phyloP scores from a whole-genome alignment of 2,113 vertebrate genomes.

The Lanius ludovicianus region DNA sequence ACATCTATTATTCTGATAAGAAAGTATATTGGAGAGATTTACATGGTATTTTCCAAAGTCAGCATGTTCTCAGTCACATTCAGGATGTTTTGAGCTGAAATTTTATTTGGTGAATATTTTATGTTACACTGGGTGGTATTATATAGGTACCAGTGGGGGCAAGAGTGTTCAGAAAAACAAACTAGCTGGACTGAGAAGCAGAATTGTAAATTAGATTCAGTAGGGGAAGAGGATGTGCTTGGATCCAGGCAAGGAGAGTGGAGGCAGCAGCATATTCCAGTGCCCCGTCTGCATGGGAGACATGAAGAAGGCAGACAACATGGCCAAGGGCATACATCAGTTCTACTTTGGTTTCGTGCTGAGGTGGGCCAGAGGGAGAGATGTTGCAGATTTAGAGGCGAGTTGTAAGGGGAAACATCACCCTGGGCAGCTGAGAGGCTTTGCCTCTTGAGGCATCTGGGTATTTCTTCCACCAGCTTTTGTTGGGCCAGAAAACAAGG shows the following conservation, averaged over 20 bases:
- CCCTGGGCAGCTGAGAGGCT: background rate
- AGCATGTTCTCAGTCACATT: background rate
- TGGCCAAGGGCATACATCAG: background rate
- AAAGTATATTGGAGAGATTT: background rate
- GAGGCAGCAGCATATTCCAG: background rate
- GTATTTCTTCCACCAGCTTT: background rate
- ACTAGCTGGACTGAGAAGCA: background rate
- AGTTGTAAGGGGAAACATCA: background rate
- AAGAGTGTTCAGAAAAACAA: background rate
- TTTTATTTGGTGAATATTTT: background rate
- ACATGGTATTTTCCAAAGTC: constrained; percentile 11
- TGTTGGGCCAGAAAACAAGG: background rate
- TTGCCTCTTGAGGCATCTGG: background rate
- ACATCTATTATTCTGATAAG: background rate
- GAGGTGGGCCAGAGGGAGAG: background rate
- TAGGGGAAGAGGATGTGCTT: background rate
- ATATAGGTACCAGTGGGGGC: background rate
- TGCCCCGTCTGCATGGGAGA: background rate
- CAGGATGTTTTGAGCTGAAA: background rate
- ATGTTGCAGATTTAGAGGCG: background rate
- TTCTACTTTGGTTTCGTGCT: background rate
- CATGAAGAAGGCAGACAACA: rapidly evolving
- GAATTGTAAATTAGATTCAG: background rate
- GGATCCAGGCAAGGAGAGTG: background rate
- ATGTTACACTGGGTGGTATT: background rate